These are phyloP conservation scores for Lagria hirta DNA, from an alignment of 2,888 invertebrate genomes.

Conservation along the genomic window DNA sequence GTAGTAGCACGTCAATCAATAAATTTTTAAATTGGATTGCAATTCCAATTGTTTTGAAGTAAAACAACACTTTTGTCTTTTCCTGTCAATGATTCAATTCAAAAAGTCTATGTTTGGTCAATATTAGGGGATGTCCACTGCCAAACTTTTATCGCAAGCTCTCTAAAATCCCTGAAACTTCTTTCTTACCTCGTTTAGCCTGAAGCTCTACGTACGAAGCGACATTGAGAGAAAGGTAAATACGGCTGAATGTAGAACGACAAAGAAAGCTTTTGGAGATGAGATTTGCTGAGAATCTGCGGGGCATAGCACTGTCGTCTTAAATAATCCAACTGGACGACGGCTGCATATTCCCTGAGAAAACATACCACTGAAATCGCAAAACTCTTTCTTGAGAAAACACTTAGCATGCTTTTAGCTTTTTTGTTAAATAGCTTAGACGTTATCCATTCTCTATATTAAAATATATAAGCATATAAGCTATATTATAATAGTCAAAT, in stretches of 20 bases:
- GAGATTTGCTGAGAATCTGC: slow-evolving; percentile 47
- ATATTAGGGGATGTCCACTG: slow-evolving; percentile 24
- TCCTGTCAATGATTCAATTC: slow-evolving; percentile 23
- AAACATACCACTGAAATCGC: slow-evolving; percentile 22
- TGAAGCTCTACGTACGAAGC: slow-evolving; percentile 31
- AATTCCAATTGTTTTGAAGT: neutral
- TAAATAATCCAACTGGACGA: slow-evolving; percentile 46
- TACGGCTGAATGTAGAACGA: slow-evolving; percentile 42
- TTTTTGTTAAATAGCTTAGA: too few species aligned
- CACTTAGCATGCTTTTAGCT: too few species aligned
- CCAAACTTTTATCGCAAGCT: slow-evolving; percentile 34
- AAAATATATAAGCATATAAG: too few species aligned
- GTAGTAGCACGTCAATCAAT: slow-evolving; percentile 29
- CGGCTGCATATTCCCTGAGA: slow-evolving; percentile 26
- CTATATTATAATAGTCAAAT: too few species aligned
- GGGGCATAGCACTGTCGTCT: slow-evolving; percentile 44
- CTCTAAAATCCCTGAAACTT: slow-evolving; percentile 41
- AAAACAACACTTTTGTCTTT: slow-evolving; percentile 5
- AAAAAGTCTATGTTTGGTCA: slow-evolving; percentile 14
- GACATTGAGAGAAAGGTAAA: slow-evolving; percentile 45
- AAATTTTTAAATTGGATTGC: slow-evolving; percentile 1
- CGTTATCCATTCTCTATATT: too few species aligned
- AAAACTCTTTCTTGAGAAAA: slow-evolving; percentile 18
- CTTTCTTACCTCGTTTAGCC: slow-evolving; percentile 47
- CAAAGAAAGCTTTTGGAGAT: slow-evolving; percentile 43